A percentile compares a stretch with the other conserved stretches of the same genome.
These are phyloP conservation scores for Nomada fabriciana DNA, from an alignment of 2,888 invertebrate genomes.

Conservation along the genomic window DNA sequence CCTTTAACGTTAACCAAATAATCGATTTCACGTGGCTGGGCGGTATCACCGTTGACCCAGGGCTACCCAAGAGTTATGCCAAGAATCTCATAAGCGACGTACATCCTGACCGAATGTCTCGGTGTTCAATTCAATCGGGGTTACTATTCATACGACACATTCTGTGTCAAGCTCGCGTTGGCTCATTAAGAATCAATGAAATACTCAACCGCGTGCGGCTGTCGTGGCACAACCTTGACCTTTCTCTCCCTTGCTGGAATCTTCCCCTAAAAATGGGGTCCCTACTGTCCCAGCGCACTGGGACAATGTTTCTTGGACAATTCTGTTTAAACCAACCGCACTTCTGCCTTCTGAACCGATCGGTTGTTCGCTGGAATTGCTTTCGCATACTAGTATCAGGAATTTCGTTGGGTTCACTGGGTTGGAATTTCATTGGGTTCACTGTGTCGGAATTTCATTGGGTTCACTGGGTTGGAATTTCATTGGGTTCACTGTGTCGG, in stretches of 20 bases:
- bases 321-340: slow-evolving; percentile 23
- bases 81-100: slow-evolving; percentile 69
- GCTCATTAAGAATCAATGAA: slow-evolving; percentile 75
- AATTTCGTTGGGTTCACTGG: too few species aligned
- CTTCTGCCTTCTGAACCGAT: not conserved
- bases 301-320: slow-evolving; percentile 8
- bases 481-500: too few species aligned
- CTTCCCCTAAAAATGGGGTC: slow-evolving; percentile 40
- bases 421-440: too few species aligned
- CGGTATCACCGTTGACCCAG: slow-evolving; percentile 63
- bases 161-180: slow-evolving; percentile 63
- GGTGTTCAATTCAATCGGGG: slow-evolving; percentile 49
- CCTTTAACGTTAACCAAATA: slow-evolving; percentile 37
- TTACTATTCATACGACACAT: slow-evolving; percentile 62
- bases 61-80: slow-evolving; percentile 57
- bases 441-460: too few species aligned
- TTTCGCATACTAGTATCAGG: too few species aligned
- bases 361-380: too few species aligned
- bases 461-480: too few species aligned
- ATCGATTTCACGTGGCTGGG: slow-evolving; percentile 63
- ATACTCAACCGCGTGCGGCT: slow-evolving; percentile 39
- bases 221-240: slow-evolving; percentile 63
- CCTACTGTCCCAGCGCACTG: not conserved
- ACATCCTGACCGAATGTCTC: slow-evolving; percentile 60
- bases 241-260: not conserved